A percentile compares a stretch with the other conserved stretches of the same genome.
These are phyloP conservation scores for Orthosia gothica DNA, from an alignment of 2,888 invertebrate species.

Conservation along the genomic window DNA sequence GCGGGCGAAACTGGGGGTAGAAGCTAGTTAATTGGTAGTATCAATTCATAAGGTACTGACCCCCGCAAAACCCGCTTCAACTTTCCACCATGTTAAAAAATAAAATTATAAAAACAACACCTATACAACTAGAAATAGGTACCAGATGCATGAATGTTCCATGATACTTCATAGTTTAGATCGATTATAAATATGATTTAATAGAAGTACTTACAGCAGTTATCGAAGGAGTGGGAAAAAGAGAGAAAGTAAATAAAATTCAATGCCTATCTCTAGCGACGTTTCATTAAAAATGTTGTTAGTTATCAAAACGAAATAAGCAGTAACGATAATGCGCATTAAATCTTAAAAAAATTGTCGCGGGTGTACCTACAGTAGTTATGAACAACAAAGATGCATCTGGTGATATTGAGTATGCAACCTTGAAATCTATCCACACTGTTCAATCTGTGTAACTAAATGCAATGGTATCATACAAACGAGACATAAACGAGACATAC, in stretches of 20 bases:
- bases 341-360: neutral
- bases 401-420: constrained; percentile 34
- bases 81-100: neutral
- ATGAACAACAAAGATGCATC: constrained; percentile 49
- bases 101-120: constrained; percentile 32
- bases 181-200: neutral
- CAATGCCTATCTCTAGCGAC: neutral
- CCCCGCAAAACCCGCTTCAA: neutral
- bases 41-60: neutral
- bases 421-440: constrained; percentile 19
- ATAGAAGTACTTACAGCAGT: neutral
- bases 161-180: neutral
- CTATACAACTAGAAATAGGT: constrained; percentile 6
- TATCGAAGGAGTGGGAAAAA: neutral
- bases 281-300: neutral
- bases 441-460: constrained; percentile 41
- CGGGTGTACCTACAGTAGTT: neutral
- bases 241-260: too few relatives aligned
- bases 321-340: neutral
- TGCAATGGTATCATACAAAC: constrained; percentile 56
- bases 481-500: constrained; percentile 51
- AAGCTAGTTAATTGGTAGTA: too few relatives aligned
- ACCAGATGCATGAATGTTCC: constrained; percentile 45
- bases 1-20: too few relatives aligned
- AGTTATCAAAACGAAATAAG: neutral